Base-by-base conservation (phyloP, 2,113 vertebrate species). In the Psephotus haematonotus region DNA sequence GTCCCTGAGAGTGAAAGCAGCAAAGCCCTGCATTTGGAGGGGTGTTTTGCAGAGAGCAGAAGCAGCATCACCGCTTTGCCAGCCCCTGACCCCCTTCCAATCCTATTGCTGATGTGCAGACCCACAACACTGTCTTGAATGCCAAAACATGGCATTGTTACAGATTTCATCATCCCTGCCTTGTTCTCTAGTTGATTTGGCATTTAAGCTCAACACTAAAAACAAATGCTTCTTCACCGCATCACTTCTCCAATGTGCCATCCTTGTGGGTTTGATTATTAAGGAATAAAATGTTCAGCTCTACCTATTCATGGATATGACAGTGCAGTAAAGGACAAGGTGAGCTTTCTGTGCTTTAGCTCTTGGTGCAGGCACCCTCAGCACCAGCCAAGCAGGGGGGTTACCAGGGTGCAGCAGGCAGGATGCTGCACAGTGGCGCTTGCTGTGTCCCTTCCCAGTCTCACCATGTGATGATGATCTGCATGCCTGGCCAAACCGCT, bases 91-190 rank as follows among this genome's bases (percentile, higher is more conserved):
- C 41, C 59, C 27, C 7, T 33, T 33, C 44, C 53, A 24, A 18
- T 46, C 44, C 76, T 2, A 1, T 37, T 17, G 33, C 19, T 1
- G 13, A 16, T 17, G 13, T 1, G 0, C 41, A 33, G 47, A 57
- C 53, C 77, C 23, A 27, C 0, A 1, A 11, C 23, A 18, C 12
- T 2, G 1, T 3, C 22, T 59, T 59, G 22, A 22, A 59, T 59
- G 57, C 13, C 57, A 24, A n/a, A 59, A n/a, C 27, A 5, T 3
- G 46, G 33, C 9, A n/a, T 55, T 47, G n/a, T 23, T 46, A 15
- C 2, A 27, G 71, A 18, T 41, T 89, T 65, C 25, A 41, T 60
- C 60, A 75, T 19, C 55, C 44, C 31, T 33, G 22, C 27, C 15
- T 82, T 46, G 59, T 35, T 90, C 28, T 72, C 55, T 25, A 41